Evolutionary conservation across 2,113 vertebrate genomes (phyloP).

Genomic region (Neotragus pygmaeus): DNA sequence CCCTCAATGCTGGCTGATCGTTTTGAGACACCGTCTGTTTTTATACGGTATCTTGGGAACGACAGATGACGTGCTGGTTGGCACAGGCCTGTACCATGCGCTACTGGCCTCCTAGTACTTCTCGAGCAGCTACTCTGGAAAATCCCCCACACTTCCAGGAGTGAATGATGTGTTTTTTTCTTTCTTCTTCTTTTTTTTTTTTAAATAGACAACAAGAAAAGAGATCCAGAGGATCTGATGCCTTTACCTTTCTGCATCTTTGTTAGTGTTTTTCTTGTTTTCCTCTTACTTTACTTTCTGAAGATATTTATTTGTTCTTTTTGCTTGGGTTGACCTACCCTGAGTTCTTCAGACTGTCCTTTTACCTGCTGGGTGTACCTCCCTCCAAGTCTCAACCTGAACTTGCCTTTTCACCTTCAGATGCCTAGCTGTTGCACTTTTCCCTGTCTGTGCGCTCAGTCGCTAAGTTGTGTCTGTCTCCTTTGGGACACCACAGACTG

Average conservation of each 20-base stretch:
- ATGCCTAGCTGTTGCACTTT: neutral
- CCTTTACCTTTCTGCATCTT: neutral
- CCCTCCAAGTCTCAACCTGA: neutral
- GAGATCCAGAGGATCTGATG: neutral
- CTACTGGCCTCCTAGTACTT: neutral
- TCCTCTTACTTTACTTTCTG: neutral
- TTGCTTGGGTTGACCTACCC: neutral
- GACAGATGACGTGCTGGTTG: neutral
- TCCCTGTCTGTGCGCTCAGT: neutral
- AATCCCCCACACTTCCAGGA: neutral
- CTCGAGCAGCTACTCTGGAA: neutral
- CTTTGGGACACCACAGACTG: neutral
- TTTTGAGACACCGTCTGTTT: neutral
- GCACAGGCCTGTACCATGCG: neutral
- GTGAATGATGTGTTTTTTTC: neutral
- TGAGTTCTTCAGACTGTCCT: neutral
- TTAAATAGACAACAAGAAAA: neutral
- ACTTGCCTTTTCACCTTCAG: neutral
- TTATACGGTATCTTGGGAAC: neutral
- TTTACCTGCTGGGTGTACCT: neutral
- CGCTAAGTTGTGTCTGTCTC: neutral
- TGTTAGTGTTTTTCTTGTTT: neutral
- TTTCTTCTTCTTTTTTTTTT: too few species aligned
- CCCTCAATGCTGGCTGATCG: neutral
- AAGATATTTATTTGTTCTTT: neutral